Base-by-base conservation (phyloP, 2,113 vertebrate genomes). In the Pogonocichla stellata region DNA sequence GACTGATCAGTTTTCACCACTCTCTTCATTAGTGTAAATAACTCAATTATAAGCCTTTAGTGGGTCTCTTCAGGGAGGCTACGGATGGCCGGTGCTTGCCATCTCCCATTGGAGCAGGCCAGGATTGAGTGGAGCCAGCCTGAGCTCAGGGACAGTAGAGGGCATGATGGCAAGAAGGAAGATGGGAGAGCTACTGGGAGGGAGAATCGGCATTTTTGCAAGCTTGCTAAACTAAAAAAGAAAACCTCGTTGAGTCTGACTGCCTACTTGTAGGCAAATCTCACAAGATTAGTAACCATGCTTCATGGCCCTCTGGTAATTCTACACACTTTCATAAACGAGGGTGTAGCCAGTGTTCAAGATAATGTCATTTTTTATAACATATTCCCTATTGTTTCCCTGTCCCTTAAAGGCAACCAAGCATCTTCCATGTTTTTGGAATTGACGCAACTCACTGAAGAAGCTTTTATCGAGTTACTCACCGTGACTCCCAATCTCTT, bases 401-500 rank as follows among this genome's bases (percentile, higher is more conserved):
- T 45, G 57, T 92, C 92, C 88, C 95, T 92, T 94, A 92, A 96
- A 93, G 82, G 94, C 88, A 97, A 88, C 75, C 85, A 88, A 90
- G 88, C 95, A 86, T 94, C 79, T 62, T 86, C 67, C 78, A 90
- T 0, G 4, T 81, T 90, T 93, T 72, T 54, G 64, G 90, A 96
- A 92, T 11, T 80, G 72, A 78, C 4, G 23, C 57, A 95, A 90
- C 82, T 38, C 94, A 90, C 92, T 93, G 93, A 92, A 93, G 88
- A 90, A 92, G 95, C 93, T 96, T 96, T 94, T 95, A 96, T 93
- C 2, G 19, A 96, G 93, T 97, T 95, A 92, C 86, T 93, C 94
- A 96, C 94, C 65, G 71, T 93, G 93, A 95, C 90, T 97, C 94
- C 95, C 95, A 81, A 69, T 92, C 90, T 95, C 80, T 94, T 88